phyloP scores from a whole-genome alignment of 92 coral and sea anemone species.

The Porites rus region DNA sequence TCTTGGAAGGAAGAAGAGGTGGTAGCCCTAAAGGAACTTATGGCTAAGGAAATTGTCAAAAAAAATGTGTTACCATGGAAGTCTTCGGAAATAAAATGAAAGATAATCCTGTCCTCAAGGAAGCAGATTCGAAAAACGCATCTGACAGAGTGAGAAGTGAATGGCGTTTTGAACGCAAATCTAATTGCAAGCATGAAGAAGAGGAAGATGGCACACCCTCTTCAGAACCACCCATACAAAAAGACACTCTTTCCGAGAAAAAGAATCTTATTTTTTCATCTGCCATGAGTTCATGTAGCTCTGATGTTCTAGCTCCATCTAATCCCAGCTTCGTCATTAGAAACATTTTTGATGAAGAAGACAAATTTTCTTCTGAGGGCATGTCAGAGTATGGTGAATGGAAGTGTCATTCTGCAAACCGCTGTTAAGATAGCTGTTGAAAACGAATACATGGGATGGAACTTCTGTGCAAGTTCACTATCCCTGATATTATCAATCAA shows the following conservation, averaged over 20 bases:
- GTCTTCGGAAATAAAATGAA: constrained; percentile 13
- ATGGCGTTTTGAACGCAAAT: constrained; percentile 17
- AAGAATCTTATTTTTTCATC: constrained; percentile 11
- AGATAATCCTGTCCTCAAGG: constrained; percentile 25
- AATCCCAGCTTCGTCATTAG: constrained; percentile 26
- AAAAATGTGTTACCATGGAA: constrained; percentile 35
- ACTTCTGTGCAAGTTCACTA: neutral
- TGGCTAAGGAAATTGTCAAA: constrained; percentile 16
- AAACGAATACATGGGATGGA: constrained; percentile 16
- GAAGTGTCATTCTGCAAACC: constrained; percentile 18
- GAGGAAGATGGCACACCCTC: constrained; percentile 6
- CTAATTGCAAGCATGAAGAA: constrained; percentile 3
- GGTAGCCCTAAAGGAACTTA: constrained; percentile 10
- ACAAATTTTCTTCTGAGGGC: constrained; percentile 10
- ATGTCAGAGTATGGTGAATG: constrained; percentile 25
- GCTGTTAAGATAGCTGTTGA: constrained; percentile 3
- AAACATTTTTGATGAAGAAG: constrained; percentile 32
- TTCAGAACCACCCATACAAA: neutral
- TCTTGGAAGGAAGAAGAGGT: constrained; percentile 32
- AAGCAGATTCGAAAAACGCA: constrained; percentile 3
- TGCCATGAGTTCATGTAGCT: neutral
- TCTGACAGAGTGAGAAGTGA: constrained; percentile 38
- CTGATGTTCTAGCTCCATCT: constrained; percentile 2
- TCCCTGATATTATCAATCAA: neutral
- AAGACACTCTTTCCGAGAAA: constrained; percentile 23